Base-by-base conservation (phyloP, 2,888 invertebrate species). In the Gari tellinella region DNA sequence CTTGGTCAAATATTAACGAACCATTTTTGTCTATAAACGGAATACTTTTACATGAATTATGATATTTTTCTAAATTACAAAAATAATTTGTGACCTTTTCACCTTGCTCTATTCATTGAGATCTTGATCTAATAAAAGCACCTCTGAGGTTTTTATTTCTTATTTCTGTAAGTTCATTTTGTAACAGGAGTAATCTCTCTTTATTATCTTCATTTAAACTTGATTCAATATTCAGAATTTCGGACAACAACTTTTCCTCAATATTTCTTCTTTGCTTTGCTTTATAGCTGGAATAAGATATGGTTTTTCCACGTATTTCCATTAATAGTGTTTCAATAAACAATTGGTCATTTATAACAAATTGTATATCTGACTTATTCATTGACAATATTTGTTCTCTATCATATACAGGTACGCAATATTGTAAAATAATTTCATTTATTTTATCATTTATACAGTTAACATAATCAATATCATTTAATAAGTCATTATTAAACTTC, bases 251-350 rank as follows among this genome's bases (percentile, higher is more conserved):
- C 19, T 12, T 26, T 31, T 63, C 37, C 17, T 58, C 53, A 21
- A 25, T 46, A 38, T 45, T 14, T 23, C 46, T 40, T 46, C 45
- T 56, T 51, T 37, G 23, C 48, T 65, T 61, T 43, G 38, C 51
- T 49, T 48, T 72, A 26, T 41, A 60, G n/a, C 48, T 56, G 14
- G 46, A 25, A 53, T 51, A 57, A 19, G 66, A 48, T 38, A 72
- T 55, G 17, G 63, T 57, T 53, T 52, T 51, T 8, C 62, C 63
- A 26, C 66, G 55, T 12, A 63, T 67, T 72, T 67, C 62, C 62
- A 67, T 62, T 49, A 63, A 41, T 12, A 67, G 17, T 40, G 49
- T 60, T 49, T 72, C 66, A n/a, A 64, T 31, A 51, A 62, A 61
- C 14, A 40, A 38, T 49, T 67, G 41, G 46, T 58, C 63, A 52